A percentile compares a stretch with the other conserved stretches of the same genome.
Evolutionary conservation across 2,888 invertebrate species (phyloP).

Genomic region (Glyphotaelius pellucidus): DNA sequence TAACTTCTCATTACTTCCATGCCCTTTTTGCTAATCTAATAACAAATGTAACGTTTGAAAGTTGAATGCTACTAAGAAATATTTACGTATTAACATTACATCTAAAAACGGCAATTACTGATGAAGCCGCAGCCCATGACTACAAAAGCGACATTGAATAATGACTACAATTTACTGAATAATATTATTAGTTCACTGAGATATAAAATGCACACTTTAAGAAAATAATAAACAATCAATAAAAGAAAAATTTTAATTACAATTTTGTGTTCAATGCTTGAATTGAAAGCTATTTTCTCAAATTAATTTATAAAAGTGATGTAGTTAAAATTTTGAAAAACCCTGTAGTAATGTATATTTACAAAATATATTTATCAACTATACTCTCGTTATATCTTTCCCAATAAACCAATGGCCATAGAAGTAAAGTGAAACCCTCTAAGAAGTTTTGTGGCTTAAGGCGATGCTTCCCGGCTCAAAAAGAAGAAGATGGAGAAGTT

Average conservation of each 20-base stretch:
- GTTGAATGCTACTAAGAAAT: not conserved
- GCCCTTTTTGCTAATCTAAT: not conserved
- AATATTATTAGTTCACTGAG: not conserved
- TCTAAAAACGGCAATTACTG: not conserved
- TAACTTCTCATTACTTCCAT: not conserved
- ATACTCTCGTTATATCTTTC: not conserved
- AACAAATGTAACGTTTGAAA: not conserved
- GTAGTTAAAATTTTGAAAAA: not conserved
- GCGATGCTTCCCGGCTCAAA: too few relatives aligned
- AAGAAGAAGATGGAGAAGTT: too few relatives aligned
- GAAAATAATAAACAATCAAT: not conserved
- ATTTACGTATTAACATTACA: not conserved
- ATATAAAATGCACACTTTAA: not conserved
- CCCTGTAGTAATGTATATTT: not conserved
- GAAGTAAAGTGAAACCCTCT: too few relatives aligned
- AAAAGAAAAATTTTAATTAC: not conserved
- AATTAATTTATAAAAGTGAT: not conserved
- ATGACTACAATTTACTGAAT: not conserved
- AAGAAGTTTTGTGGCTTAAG: too few relatives aligned
- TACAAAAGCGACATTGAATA: not conserved
- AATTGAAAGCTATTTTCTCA: not conserved
- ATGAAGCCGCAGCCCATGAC: not conserved
- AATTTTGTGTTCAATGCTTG: not conserved
- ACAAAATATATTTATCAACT: not conserved
- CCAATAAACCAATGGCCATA: not conserved